Evolutionary conservation across 2,113 vertebrate species (phyloP).

Genomic region (Lepisosteus oculatus): DNA sequence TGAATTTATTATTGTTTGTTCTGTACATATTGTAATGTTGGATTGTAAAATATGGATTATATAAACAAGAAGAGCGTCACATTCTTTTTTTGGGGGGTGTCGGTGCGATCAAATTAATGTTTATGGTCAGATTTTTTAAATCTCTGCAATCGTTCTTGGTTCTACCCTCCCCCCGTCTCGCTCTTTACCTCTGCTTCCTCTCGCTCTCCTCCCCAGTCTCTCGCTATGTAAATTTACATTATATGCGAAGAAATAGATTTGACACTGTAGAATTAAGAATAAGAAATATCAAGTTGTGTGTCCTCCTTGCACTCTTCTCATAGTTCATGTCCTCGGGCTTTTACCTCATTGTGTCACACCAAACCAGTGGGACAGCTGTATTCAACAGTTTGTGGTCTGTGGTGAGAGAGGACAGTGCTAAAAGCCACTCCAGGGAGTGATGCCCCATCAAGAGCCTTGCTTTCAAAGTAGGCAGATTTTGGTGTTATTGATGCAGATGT

Average conservation of each 20-base stretch:
- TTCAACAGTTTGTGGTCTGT: constrained; percentile 35
- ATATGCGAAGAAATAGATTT: constrained; percentile 43
- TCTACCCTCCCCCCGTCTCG: constrained; percentile 25
- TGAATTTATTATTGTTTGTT: constrained; percentile 53
- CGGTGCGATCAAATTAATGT: constrained; percentile 16
- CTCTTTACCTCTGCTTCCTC: constrained; percentile 27
- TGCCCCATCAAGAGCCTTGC: too few relatives aligned
- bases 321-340: constrained; percentile 48
- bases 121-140: background rate
- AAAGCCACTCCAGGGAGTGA: too few relatives aligned
- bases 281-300: constrained; percentile 45
- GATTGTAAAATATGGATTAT: constrained; percentile 80
- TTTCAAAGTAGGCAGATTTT: too few relatives aligned
- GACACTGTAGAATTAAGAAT: constrained; percentile 54
- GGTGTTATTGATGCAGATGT: too few relatives aligned
- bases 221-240: constrained; percentile 60
- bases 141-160: background rate
- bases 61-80: constrained; percentile 30
- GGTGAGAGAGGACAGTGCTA: background rate
- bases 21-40: constrained; percentile 85
- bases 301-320: constrained; percentile 71
- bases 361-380: constrained; percentile 34
- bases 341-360: constrained; percentile 44
- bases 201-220: constrained; percentile 33
- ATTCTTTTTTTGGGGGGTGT: constrained; percentile 7